Evolutionary conservation across 2,797 vertebrate species (phyloP).

Genomic region (Martes flavigula): DNA sequence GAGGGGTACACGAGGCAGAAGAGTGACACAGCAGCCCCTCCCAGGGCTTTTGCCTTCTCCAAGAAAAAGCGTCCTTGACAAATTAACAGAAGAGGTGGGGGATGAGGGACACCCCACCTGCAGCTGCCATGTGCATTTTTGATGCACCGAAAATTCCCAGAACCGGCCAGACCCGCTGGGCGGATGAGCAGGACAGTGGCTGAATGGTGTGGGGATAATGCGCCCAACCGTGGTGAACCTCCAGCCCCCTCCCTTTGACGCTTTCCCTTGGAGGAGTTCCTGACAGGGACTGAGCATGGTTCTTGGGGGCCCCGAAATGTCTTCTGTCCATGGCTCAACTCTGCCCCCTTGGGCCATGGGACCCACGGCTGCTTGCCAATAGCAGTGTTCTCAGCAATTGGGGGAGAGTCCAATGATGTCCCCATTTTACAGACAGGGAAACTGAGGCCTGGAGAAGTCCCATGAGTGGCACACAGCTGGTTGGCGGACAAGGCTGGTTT

Average conservation of each 20-base stretch:
- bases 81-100: neutral
- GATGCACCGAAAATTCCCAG: neutral
- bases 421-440: neutral
- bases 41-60: neutral
- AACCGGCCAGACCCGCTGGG: neutral
- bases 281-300: conserved; percentile 57
- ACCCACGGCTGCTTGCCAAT: neutral
- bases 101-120: no score
- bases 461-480: neutral
- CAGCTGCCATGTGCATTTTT: neutral
- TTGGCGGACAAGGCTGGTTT: neutral
- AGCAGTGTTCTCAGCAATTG: neutral
- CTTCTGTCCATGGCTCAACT: conserved; percentile 59
- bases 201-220: no score
- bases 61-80: neutral
- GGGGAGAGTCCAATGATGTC: neutral
- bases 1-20: neutral
- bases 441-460: neutral
- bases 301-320: conserved; percentile 73
- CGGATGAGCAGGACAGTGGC: neutral
- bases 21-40: neutral
- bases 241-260: neutral
- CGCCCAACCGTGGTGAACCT: neutral
- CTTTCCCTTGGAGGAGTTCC: neutral
- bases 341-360: neutral